Conservation (phyloP, 2,113 vertebrate genomes). For the Engraulis encrasicolus region DNA sequence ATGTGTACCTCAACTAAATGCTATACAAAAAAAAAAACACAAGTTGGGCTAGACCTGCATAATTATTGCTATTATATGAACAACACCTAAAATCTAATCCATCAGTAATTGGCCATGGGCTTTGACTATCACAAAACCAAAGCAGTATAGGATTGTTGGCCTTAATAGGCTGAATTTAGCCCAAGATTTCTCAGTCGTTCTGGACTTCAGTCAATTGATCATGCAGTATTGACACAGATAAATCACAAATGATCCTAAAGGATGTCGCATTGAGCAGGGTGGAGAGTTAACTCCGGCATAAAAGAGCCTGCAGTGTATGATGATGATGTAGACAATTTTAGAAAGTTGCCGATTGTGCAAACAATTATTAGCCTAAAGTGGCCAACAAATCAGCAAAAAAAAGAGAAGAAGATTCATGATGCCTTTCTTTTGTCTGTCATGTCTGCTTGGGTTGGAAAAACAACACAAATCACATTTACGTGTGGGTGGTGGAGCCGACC, state of each 20-base stretch:
- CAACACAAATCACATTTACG: constrained; percentile 95
- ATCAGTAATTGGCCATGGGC: constrained; percentile 16
- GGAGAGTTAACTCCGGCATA: constrained; percentile 27
- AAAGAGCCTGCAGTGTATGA: constrained; percentile 29
- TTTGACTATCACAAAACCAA: constrained; percentile 48
- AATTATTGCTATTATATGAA: background rate
- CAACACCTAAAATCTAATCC: background rate
- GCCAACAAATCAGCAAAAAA: constrained; percentile 80
- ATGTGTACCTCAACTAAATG: background rate
- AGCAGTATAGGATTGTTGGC: constrained; percentile 59
- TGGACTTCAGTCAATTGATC: background rate
- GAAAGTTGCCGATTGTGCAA: constrained; percentile 21
- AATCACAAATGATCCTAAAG: constrained; percentile 26
- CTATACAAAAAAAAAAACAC: background rate
- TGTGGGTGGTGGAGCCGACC: constrained; percentile 95
- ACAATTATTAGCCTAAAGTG: constrained; percentile 83
- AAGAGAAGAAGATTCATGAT: too few species aligned
- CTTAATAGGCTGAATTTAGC: constrained; percentile 49
- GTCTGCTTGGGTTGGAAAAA: constrained; percentile 69
- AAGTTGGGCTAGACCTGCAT: background rate
- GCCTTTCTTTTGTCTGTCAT: constrained; percentile 79
- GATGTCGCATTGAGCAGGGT: constrained; percentile 24
- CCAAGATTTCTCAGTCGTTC: background rate
- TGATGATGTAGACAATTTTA: constrained; percentile 30
- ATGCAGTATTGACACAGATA: constrained; percentile 19